These are phyloP conservation scores for Pseudochaenichthys georgianus DNA, from an alignment of 2,797 vertebrate genomes.

Conservation along the genomic window DNA sequence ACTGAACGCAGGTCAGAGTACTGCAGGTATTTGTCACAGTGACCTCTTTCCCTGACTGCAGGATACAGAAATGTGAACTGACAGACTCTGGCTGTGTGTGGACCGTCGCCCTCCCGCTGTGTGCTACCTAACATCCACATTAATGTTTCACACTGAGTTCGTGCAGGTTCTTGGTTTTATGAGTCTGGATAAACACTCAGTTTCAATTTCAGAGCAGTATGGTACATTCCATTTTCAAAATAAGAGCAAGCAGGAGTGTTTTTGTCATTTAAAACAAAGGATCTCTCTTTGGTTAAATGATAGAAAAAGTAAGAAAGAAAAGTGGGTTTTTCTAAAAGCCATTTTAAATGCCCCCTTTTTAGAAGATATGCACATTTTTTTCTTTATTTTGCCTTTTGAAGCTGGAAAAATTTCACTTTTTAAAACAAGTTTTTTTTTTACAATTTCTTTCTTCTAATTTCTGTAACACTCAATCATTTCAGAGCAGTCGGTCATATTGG, in stretches of 20 bases:
- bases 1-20: constrained; percentile 55
- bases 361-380: not conserved
- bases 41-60: constrained; percentile 61
- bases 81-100: constrained; percentile 43
- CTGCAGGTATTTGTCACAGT: constrained; percentile 72
- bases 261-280: not conserved
- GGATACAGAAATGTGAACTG: constrained; percentile 44
- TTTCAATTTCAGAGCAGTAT: constrained; percentile 2
- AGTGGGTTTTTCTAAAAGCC: not conserved
- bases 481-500: too few species aligned
- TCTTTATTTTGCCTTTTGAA: not conserved
- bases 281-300: not conserved
- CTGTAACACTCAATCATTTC: too few species aligned
- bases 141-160: constrained; percentile 42
- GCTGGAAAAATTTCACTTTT: not conserved
- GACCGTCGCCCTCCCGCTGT: constrained; percentile 40
- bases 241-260: not conserved
- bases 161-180: not conserved
- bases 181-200: constrained; percentile 9
- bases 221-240: constrained; percentile 17
- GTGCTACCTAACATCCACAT: constrained; percentile 44
- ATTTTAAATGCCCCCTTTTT: not conserved
- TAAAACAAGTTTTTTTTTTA: not conserved
- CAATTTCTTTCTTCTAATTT: too few species aligned
- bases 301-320: too few species aligned